phyloP scores from a whole-genome alignment of 2,113 vertebrate species.

The Prolemur simus region DNA sequence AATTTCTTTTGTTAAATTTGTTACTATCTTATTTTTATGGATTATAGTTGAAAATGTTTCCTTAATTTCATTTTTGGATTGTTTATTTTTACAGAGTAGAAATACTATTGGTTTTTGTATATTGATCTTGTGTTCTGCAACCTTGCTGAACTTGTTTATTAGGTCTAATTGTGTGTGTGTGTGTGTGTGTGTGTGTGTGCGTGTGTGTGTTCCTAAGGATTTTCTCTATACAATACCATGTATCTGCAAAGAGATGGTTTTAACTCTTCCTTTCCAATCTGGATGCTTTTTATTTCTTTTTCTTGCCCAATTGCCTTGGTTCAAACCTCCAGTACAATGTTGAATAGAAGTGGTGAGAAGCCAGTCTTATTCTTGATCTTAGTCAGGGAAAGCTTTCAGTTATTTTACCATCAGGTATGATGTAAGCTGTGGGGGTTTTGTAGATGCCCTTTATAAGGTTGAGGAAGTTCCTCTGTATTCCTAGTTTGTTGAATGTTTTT shows the following conservation, averaged over 20 bases:
- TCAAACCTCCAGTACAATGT: background rate
- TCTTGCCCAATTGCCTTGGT: background rate
- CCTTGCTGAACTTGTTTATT: background rate
- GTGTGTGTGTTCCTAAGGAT: background rate
- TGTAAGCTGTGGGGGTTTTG: no score
- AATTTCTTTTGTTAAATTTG: background rate
- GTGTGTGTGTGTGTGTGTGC: background rate
- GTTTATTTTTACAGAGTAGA: background rate
- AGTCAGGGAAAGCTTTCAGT: background rate
- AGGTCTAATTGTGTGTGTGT: background rate
- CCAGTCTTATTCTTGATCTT: background rate
- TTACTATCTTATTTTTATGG: background rate
- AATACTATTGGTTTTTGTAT: background rate
- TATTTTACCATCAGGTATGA: background rate
- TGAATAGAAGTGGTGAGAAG: background rate
- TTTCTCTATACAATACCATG: background rate
- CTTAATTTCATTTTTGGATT: background rate
- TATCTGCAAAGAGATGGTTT: background rate
- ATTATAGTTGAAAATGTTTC: background rate
- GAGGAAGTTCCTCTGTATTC: no score
- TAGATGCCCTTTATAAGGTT: no score
- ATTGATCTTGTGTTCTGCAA: background rate
- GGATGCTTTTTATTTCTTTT: background rate
- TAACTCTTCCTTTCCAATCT: background rate
- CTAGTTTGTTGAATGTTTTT: background rate